Percentiles rank a stretch among this genome's conserved stretches.
phyloP scores from a whole-genome alignment of 2,113 vertebrate genomes.

The Halcyon senegalensis region DNA sequence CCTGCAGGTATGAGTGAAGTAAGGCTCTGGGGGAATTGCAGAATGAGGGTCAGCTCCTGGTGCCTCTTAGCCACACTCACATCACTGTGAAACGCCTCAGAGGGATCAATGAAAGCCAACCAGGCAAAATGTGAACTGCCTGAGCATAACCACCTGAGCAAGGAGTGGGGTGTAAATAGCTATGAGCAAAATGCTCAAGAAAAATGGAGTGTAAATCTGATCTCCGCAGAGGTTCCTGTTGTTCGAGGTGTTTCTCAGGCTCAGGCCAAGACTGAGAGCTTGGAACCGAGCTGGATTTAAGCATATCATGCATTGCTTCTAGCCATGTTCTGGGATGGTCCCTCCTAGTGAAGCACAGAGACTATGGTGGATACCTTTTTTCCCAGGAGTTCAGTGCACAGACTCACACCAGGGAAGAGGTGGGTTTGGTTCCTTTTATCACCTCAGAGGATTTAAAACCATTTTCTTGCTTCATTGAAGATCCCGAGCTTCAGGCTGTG shows the following conservation, averaged over 20 bases:
- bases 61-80: not conserved
- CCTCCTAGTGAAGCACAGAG: not conserved
- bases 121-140: not conserved
- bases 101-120: not conserved
- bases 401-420: not conserved
- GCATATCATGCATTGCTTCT: not conserved
- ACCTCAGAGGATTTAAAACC: not conserved
- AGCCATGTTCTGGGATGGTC: fast-evolving
- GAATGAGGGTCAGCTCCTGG: not conserved
- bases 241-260: not conserved
- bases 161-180: not conserved
- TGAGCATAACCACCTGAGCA: not conserved
- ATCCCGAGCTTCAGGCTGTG: not conserved
- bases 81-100: not conserved
- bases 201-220: not conserved
- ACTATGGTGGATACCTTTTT: not conserved
- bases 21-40: too few relatives aligned
- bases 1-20: not conserved
- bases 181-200: not conserved
- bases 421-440: not conserved
- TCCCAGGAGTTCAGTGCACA: not conserved
- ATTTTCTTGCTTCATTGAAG: not conserved
- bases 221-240: not conserved
- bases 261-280: not conserved
- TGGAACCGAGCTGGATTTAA: not conserved